phyloP scores from a whole-genome alignment of 2,797 vertebrate species.

The Oryzias dopingdopingensis region DNA sequence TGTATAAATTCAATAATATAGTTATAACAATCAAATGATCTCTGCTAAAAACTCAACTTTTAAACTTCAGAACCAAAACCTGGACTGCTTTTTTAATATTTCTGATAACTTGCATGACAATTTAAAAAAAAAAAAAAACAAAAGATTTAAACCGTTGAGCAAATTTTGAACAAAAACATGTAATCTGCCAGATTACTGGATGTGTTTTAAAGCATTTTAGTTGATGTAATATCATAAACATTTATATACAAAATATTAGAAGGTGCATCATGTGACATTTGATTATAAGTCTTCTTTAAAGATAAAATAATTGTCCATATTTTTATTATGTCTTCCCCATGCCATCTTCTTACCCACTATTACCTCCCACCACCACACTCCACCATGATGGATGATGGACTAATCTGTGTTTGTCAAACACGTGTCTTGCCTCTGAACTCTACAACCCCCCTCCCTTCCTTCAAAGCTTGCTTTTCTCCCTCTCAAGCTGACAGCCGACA shows the following conservation, averaged over 20 bases:
- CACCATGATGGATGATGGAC: conserved; percentile 42
- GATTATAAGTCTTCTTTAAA: background rate
- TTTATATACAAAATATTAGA: background rate
- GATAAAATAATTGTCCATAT: background rate
- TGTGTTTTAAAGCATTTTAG: no score
- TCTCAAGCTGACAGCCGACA: conserved; percentile 58
- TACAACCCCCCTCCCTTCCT: conserved; percentile 23
- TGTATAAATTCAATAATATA: background rate
- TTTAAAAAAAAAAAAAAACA: background rate
- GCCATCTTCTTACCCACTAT: conserved; percentile 8
- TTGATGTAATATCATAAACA: no score
- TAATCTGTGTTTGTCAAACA: conserved; percentile 74
- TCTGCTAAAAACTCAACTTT: background rate
- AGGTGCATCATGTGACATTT: background rate
- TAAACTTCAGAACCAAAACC: background rate
- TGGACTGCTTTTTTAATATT: background rate
- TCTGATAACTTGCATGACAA: no score
- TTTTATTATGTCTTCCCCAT: background rate
- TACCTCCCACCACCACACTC: conserved; percentile 34
- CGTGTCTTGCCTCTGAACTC: conserved; percentile 51
- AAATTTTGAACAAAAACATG: background rate
- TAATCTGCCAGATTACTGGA: no score
- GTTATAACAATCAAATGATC: no score
- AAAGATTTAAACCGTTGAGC: background rate
- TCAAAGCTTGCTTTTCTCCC: conserved; percentile 20